phyloP scores from a whole-genome alignment of 2,113 vertebrate species.

The Lophura nycthemera region DNA sequence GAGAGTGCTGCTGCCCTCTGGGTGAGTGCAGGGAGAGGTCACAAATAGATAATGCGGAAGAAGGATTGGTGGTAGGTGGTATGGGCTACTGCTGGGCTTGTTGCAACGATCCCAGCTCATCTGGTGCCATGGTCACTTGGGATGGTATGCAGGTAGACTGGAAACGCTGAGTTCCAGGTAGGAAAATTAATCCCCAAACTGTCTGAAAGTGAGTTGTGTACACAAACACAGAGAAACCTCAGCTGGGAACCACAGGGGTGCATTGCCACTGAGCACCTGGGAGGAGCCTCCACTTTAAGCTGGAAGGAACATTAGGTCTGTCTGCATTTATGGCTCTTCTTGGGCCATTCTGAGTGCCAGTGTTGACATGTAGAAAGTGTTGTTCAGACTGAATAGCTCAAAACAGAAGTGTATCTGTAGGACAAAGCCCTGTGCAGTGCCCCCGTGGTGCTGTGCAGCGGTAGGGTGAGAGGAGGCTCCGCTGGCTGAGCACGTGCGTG shows the following conservation, averaged over 20 bases:
- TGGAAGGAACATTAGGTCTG: neutral
- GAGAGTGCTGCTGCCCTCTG: rapidly evolving
- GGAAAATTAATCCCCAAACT: neutral
- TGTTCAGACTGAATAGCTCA: neutral
- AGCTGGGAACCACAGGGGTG: neutral
- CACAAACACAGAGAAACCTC: neutral
- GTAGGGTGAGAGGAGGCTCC: neutral
- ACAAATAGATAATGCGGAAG: neutral
- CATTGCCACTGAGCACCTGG: rapidly evolving
- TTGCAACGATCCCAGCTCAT: neutral
- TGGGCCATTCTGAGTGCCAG: neutral
- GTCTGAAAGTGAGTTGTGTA: neutral
- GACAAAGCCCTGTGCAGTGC: neutral
- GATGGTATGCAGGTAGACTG: rapidly evolving
- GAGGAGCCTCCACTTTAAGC: neutral
- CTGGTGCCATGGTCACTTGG: neutral
- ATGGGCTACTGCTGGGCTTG: neutral
- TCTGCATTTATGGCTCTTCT: neutral
- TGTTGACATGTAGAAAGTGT: neutral
- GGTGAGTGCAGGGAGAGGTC: neutral
- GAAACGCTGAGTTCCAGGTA: neutral
- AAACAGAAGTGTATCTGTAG: neutral
- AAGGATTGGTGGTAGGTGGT: neutral
- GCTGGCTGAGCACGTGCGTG: neutral
- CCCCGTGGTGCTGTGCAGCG: neutral